These are phyloP conservation scores for Odontocerum albicorne DNA, from an alignment of 2,888 invertebrate genomes.

Conservation along the genomic window DNA sequence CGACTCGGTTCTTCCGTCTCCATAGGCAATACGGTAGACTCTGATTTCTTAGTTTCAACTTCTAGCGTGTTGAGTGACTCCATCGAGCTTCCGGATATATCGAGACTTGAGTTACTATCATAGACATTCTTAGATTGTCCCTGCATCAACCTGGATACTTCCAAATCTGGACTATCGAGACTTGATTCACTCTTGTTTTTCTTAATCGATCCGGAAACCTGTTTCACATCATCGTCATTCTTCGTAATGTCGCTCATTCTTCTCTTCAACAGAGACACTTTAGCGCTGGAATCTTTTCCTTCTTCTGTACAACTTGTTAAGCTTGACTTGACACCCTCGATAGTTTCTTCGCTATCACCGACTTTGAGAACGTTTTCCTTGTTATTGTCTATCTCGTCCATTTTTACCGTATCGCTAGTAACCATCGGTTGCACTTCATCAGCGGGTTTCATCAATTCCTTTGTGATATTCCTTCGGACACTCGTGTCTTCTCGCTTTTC, in stretches of 20 bases:
- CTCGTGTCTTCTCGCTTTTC: not conserved
- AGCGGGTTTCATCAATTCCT: not conserved
- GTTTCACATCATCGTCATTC: not conserved
- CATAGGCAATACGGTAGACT: not conserved
- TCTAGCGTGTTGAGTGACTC: conserved; percentile 52
- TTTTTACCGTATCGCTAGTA: not conserved
- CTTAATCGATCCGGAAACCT: conserved; percentile 47
- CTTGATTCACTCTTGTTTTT: conserved; percentile 56
- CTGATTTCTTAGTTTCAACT: conserved; percentile 26
- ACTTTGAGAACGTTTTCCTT: not conserved
- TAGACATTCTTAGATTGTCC: conserved; percentile 46
- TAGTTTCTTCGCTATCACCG: not conserved
- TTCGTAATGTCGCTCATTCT: not conserved
- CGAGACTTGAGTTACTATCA: conserved; percentile 53
- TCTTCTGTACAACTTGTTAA: conserved; percentile 41
- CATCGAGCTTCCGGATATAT: conserved; percentile 55
- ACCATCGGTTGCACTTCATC: not conserved
- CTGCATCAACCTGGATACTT: conserved; percentile 54
- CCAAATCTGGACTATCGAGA: conserved; percentile 56
- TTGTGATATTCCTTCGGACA: not conserved
- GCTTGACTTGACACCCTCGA: not conserved
- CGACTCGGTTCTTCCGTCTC: not conserved
- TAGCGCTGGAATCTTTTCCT: conserved; percentile 43
- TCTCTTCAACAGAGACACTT: not conserved
- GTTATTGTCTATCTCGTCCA: not conserved